These are phyloP conservation scores for Hipposideros armiger DNA, from an alignment of 2,113 vertebrate genomes.

Conservation along the genomic window DNA sequence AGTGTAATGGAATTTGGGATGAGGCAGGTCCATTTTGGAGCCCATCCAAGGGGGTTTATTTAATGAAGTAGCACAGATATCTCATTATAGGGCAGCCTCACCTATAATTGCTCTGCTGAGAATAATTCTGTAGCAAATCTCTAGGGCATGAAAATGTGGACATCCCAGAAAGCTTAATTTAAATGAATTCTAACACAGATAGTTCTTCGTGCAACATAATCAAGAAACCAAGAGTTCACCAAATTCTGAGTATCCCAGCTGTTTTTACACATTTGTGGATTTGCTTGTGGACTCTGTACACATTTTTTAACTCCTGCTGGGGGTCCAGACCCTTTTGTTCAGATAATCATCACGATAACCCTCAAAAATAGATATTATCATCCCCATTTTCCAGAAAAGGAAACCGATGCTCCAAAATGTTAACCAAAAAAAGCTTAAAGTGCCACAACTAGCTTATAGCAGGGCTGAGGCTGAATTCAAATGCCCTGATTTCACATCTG, in stretches of 20 bases:
- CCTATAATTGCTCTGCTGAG: conserved; percentile 84
- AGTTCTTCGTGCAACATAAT: conserved; percentile 58
- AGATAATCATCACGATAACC: background rate
- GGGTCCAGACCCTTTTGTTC: background rate
- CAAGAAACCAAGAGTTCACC: conserved; percentile 40
- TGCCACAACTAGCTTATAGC: background rate
- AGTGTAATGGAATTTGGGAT: conserved; percentile 81
- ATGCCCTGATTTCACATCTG: background rate
- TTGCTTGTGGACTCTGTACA: background rate
- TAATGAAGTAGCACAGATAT: conserved; percentile 82
- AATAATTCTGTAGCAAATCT: conserved; percentile 76
- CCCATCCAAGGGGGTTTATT: conserved; percentile 78
- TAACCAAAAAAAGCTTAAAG: background rate
- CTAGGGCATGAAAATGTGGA: conserved; percentile 73
- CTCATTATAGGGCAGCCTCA: conserved; percentile 82
- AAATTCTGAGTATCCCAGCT: conserved; percentile 25
- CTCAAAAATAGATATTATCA: background rate
- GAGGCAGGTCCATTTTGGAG: conserved; percentile 79
- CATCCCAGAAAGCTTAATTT: conserved; percentile 79
- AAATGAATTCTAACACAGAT: conserved; percentile 65
- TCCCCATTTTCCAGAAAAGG: conserved; percentile 5
- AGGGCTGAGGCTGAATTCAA: background rate
- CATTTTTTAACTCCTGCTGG: background rate
- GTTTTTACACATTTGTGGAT: background rate
- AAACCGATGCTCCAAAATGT: background rate